Base-by-base conservation (phyloP, 2,888 invertebrate species). In the Belgica antarctica region DNA sequence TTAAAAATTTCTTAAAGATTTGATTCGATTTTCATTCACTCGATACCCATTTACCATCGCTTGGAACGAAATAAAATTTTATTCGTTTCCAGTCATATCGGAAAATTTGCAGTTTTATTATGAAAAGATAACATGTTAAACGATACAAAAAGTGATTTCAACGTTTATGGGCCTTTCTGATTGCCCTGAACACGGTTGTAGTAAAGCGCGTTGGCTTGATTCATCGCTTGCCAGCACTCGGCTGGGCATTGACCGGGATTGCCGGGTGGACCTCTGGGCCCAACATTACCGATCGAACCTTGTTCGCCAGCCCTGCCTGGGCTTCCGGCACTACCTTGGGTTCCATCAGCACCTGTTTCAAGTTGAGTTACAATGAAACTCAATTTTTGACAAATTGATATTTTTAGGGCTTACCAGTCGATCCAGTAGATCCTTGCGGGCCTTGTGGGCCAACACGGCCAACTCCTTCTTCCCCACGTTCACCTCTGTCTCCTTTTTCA, bases 391-490 rank as follows among this genome's bases (percentile, higher is more conserved):
- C 5, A 8, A 31, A 8, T n/a, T n/a, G n/a, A n/a, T 31, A 31
- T 31, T 31, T 31, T 31, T n/a, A n/a, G n/a, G 12, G 12, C 5
- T 31, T 31, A 31, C 34, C 34, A 8, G 34, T 31, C 7, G 22
- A 17, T n/a, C 65, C 47, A 17, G 65, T 12, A 7, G 28, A 8
- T 7, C 68, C 68, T 57, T 47, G 47, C 0, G 68, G 68, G 3
- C 68, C 68, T 3, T 25, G 52, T n/a, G 47, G 24, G 1, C 68
- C 68, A 75, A 89, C 89, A 15, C 86, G 75, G 0, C 92, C 91
- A 2, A 87, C 79, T 0, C 92, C 93, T 75, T 89, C 86, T 27
- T 70, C 62, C 15, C 68, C 68, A 15, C 46, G 47, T 1, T 68
- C 68, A n/a, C 68, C 68, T 10, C 22, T 68, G 2, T 68, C 68